Conservation (phyloP, 2,113 vertebrate genomes). For the Capricornis sumatraensis region DNA sequence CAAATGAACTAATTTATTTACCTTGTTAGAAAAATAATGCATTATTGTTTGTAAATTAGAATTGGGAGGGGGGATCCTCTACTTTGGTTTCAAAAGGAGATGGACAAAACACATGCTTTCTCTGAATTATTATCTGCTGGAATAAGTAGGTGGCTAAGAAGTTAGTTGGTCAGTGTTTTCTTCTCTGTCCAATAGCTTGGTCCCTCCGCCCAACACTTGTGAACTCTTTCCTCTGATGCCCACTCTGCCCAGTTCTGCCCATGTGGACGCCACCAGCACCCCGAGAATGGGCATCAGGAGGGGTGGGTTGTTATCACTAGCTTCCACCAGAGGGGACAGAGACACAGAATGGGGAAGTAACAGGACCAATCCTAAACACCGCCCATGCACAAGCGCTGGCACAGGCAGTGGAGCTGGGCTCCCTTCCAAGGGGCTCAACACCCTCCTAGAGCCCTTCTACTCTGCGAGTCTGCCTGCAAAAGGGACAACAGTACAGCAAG, state of each 20-base stretch:
- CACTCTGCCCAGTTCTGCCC: not conserved
- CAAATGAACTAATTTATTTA: not conserved
- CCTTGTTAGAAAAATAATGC: not conserved
- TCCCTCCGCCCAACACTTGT: fast-evolving
- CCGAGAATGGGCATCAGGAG: not conserved
- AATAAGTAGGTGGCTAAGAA: not conserved
- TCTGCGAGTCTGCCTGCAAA: not conserved
- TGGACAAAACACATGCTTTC: not conserved
- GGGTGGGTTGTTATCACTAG: too few relatives aligned
- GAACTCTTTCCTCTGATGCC: not conserved
- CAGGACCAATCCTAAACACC: not conserved
- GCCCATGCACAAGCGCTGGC: fast-evolving
- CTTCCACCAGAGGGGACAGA: not conserved
- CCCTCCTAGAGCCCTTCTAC: not conserved
- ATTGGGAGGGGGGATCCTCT: not conserved
- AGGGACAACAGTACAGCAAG: not conserved
- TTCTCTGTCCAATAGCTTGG: not conserved
- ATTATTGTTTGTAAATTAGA: not conserved
- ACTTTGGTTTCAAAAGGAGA: not conserved
- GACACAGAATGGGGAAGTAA: too few relatives aligned
- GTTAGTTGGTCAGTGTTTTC: not conserved
- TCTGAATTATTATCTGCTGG: not conserved
- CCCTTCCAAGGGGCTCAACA: not conserved
- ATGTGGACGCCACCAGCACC: fast-evolving
- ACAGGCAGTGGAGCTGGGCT: not conserved